Base-by-base conservation (phyloP, 2,113 vertebrate genomes). In the Tragulus kanchil region DNA sequence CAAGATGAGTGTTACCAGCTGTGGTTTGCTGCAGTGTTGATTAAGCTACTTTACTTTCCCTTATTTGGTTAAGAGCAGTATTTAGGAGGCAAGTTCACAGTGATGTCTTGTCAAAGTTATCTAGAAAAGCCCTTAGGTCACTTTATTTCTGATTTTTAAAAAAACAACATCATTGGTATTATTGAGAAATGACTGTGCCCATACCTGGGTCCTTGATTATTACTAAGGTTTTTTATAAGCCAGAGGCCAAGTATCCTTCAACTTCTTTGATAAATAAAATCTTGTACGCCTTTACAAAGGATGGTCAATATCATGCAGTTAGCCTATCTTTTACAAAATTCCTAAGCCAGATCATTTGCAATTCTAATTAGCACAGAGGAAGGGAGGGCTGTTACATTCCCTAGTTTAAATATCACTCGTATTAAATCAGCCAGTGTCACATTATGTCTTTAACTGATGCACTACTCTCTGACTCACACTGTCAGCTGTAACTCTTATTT, bases 361-460 rank as follows among this genome's bases (percentile, higher is more conserved):
- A 56, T 92, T 89, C 31, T 91, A 88, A 94, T 94, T 73, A 95
- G 4, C 23, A 31, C n/a, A 73, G 65, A 85, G 45, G 26, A 65
- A 50, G 26, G 28, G 42, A 94, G 15, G 28, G 59, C 15, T 36
- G 48, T 36, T 15, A 65, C 48, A 78, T 81, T 92, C 54, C 81
- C 19, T 79, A 82, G 59, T 71, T 78, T 82, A 85, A 94, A 85
- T 95, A 82, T 82, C 91, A 90, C 90, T 26, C 83, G 9, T 25
- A 62, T 95, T 62, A 86, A 85, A n/a, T 87, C n/a, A 89, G 12
- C 90, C 59, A 83, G 3, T 84, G 17, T n/a, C 75, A 84, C 16
- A 36, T 82, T 89, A 58, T 58, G 13, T 81, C 64, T 96, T 93
- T 93, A 91, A 56, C 59, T 89, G 3, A 17, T 67, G 5, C 86